A percentile compares a stretch with the other conserved stretches of the same genome.
Conservation (phyloP, 1,140 invertebrate species). For the Drosophila busckii region DNA sequence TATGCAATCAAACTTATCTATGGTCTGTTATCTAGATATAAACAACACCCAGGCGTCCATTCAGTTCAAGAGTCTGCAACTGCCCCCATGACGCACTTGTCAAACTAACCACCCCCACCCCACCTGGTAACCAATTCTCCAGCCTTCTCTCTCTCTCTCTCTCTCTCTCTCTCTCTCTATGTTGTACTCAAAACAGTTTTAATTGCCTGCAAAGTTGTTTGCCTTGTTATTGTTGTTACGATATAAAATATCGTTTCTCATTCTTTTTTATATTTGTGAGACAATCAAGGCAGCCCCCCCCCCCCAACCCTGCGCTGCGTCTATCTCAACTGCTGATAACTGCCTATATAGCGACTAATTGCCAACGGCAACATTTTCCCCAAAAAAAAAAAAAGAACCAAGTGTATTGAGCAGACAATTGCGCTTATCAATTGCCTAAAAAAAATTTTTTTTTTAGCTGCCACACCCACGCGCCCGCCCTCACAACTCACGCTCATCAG, state of each 20-base stretch:
- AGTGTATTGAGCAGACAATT: background rate
- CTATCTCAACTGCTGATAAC: too few species aligned
- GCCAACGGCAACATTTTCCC: slow-evolving; percentile 6
- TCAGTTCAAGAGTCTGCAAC: too few species aligned
- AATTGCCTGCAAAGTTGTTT: slow-evolving; percentile 73
- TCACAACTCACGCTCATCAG: slow-evolving; percentile 1
- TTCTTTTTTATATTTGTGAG: slow-evolving; percentile 53
- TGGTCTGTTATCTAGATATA: slow-evolving; percentile 62
- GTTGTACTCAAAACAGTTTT: slow-evolving; percentile 68
- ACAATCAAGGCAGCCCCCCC: slow-evolving; percentile 65
- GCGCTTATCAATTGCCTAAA: slow-evolving; percentile 39
- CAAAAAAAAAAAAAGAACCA: slow-evolving; percentile 2
- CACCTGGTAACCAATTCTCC: background rate
- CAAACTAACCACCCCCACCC: slow-evolving; percentile 13
- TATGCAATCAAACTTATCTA: slow-evolving; percentile 47
- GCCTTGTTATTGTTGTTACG: slow-evolving; percentile 46
- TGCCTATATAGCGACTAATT: slow-evolving; percentile 23
- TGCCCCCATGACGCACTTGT: slow-evolving; percentile 67
- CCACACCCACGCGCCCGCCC: background rate
- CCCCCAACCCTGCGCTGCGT: too few species aligned
- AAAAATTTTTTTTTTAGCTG: slow-evolving; percentile 24
- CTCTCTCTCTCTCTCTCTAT: background rate
- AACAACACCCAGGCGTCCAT: slow-evolving; percentile 35
- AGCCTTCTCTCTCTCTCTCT: background rate
- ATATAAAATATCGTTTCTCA: slow-evolving; percentile 5